These are phyloP conservation scores for Schizotus pectinicornis DNA, from an alignment of 2,888 invertebrate genomes.

Conservation along the genomic window DNA sequence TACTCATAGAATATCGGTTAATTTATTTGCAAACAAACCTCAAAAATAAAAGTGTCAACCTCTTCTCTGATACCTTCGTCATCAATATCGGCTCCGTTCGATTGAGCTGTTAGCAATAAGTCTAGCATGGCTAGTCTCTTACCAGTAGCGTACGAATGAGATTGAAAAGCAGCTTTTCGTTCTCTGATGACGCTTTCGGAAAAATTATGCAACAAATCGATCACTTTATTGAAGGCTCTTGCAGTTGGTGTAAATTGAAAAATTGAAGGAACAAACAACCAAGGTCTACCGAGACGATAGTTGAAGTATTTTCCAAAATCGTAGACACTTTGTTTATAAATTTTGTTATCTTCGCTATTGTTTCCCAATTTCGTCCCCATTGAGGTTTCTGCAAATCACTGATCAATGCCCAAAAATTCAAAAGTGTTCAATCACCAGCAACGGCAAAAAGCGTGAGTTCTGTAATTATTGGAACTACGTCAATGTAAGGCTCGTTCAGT, in stretches of 20 bases:
- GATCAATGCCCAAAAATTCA: constrained; percentile 47
- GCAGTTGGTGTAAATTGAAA: constrained; percentile 63
- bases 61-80: constrained; percentile 63
- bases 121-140: constrained; percentile 64
- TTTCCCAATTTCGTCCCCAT: constrained; percentile 63
- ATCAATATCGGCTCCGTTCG: constrained; percentile 58
- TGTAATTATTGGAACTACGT: not conserved
- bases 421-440: constrained; percentile 56
- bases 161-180: constrained; percentile 14
- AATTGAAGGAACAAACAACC: constrained; percentile 63
- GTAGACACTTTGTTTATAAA: constrained; percentile 5
- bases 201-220: constrained; percentile 46
- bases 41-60: constrained; percentile 68
- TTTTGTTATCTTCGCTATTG: not conserved
- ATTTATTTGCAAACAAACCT: constrained; percentile 50
- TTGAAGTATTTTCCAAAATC: not conserved
- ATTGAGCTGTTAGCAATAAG: constrained; percentile 61
- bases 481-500: not conserved
- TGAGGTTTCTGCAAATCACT: constrained; percentile 43
- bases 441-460: constrained; percentile 18
- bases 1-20: not conserved
- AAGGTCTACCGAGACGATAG: constrained; percentile 60
- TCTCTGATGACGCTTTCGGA: constrained; percentile 23
- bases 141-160: constrained; percentile 36
- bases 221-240: constrained; percentile 56